phyloP scores from a whole-genome alignment of 2,113 vertebrate genomes.

The Nesogale talazaci region DNA sequence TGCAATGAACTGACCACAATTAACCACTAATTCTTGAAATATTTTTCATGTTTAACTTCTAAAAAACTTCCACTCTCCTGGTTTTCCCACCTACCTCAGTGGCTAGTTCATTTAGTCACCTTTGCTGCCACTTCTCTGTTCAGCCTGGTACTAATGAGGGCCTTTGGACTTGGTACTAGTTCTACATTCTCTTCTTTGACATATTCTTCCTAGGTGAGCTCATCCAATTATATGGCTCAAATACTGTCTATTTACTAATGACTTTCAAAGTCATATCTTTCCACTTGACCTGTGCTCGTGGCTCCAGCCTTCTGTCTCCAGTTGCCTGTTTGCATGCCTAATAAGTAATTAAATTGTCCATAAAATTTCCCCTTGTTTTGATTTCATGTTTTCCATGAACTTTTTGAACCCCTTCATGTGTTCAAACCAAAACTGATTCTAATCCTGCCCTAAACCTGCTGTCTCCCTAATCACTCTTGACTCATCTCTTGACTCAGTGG shows the following conservation, averaged over 20 bases:
- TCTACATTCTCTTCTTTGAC: not conserved
- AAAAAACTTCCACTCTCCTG: not conserved
- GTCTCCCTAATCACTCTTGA: constrained; percentile 2
- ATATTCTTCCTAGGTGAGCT: not conserved
- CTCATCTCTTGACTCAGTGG: constrained; percentile 1
- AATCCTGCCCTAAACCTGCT: not conserved
- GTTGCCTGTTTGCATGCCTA: not conserved
- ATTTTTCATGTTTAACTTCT: constrained; percentile 7
- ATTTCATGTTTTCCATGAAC: too few relatives aligned
- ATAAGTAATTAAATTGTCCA: constrained; percentile 1
- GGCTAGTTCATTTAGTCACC: not conserved
- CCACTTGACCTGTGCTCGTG: not conserved
- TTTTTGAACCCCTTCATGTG: not conserved
- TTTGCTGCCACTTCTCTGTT: not conserved
- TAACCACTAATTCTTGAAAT: not conserved
- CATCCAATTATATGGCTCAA: constrained; percentile 1
- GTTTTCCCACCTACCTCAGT: not conserved
- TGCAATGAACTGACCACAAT: not conserved
- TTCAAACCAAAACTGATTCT: not conserved
- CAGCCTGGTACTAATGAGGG: not conserved
- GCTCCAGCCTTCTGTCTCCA: not conserved
- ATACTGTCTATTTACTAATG: not conserved
- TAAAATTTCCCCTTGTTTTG: too few relatives aligned
- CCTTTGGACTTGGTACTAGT: not conserved
- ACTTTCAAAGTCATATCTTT: not conserved